phyloP scores from a whole-genome alignment of 2,113 vertebrate species.

The Hypomesus transpacificus region DNA sequence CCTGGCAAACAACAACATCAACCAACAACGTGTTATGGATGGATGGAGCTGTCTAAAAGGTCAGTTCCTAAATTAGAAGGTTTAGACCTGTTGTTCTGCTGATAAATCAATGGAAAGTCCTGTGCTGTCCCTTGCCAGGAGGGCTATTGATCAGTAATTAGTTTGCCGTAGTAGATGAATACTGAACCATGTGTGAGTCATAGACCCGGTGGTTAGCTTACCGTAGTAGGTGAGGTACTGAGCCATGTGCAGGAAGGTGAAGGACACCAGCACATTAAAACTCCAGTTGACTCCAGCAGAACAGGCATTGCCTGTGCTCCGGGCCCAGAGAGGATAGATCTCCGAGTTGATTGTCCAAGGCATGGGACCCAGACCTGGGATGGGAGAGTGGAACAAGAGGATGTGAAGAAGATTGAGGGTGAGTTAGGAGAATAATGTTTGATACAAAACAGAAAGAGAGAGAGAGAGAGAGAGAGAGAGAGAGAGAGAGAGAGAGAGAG shows the following conservation, averaged over 20 bases:
- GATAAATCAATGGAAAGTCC: slow-evolving; percentile 15
- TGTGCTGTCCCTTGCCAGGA: neutral
- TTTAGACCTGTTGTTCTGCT: slow-evolving; percentile 40
- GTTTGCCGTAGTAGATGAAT: neutral
- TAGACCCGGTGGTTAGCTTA: slow-evolving; percentile 52
- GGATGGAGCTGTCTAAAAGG: slow-evolving; percentile 41
- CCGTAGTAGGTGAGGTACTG: slow-evolving; percentile 95
- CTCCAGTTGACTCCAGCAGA: slow-evolving; percentile 96
- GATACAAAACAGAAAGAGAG: neutral
- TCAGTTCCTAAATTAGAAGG: slow-evolving; percentile 45
- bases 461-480: neutral
- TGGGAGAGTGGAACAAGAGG: neutral
- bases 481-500: neutral
- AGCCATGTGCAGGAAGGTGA: slow-evolving; percentile 93
- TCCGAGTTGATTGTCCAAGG: slow-evolving; percentile 99
- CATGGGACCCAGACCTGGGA: slow-evolving; percentile 94
- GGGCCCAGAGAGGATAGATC: slow-evolving; percentile 97
- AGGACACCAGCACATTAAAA: slow-evolving; percentile 91
- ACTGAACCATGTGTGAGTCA: neutral
- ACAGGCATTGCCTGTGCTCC: slow-evolving; percentile 96
- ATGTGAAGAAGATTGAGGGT: too few species aligned
- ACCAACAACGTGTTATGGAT: slow-evolving; percentile 1
- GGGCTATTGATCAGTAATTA: slow-evolving; percentile 9
- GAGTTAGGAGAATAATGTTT: too few species aligned
- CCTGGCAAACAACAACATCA: slow-evolving; percentile 69